Evolutionary conservation across 2,113 vertebrate species (phyloP), one percentile per base, ranked within the genome.

Genomic region (Gavialis gangeticus): DNA sequence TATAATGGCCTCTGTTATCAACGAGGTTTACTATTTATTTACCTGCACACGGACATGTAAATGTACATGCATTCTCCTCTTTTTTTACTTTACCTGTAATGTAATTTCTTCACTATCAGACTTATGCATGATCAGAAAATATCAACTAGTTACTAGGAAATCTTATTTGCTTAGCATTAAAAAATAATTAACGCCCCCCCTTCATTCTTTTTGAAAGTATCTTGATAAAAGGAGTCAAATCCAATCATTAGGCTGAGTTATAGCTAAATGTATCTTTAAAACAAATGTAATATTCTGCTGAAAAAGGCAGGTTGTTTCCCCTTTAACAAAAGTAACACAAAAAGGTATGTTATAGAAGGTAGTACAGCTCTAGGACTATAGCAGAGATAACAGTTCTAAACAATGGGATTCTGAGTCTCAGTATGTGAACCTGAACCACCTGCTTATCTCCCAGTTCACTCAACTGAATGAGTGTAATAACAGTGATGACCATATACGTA

Each of bases 1-100:
- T 98, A 98, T 98, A 98, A 98, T 98, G 97, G 95, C 88, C 95
- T 97, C 89, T 96, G 98, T 98, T 98, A 98, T 98, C 98, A 98
- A 96, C 94, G 94, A 96, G 95, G 91, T 98, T 98, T 98, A 95
- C 96, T 98, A 97, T 98, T 98, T 98, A 98, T 98, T 98, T 98
- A 98, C 97, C 94, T 98, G 91, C 92, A 97, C 94, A 92, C 78
- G 90, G 97, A 96, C 96, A 98, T 97, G 97, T 94, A 98, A 98
- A 98, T 97, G 82, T 78, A 93, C 94, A 96, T 71, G 92, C 96
- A 95, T 96, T 96, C 93, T 93, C 94, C 82, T 92, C 86, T 96
- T 96, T 46, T 46, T 97, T 95, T 95, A 85, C 87, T 80, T 15
- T 95, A 96, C 97, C 93, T 96, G 82, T 97, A 98, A 98, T 98